A percentile compares a stretch with the other conserved stretches of the same genome.
Evolutionary conservation across 2,888 invertebrate species (phyloP).

Genomic region (Aporophyla lueneburgensis): DNA sequence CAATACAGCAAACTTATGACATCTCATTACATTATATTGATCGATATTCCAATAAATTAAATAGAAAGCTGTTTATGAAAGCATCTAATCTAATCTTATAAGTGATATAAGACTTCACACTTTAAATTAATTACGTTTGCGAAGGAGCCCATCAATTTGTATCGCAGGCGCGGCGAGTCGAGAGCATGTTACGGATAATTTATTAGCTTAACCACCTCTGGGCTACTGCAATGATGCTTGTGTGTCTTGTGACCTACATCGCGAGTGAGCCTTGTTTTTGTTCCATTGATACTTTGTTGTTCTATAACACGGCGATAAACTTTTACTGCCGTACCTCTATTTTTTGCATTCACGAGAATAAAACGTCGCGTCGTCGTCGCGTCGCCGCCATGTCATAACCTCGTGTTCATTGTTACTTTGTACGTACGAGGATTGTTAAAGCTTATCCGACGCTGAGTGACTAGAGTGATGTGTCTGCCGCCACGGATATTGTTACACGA

Average conservation of each 20-base stretch:
- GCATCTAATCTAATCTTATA: constrained; percentile 59
- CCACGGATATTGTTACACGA: constrained; percentile 56
- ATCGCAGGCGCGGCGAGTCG: constrained; percentile 61
- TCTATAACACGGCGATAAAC: constrained; percentile 64
- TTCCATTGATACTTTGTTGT: constrained; percentile 67
- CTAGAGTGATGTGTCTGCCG: constrained; percentile 42
- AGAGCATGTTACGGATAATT: constrained; percentile 72
- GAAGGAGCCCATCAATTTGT: constrained; percentile 75
- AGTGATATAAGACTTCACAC: constrained; percentile 66
- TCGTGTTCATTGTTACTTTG: constrained; percentile 67
- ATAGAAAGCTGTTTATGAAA: constrained; percentile 62
- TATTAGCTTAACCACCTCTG: constrained; percentile 73
- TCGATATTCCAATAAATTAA: constrained; percentile 61
- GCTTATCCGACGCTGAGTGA: constrained; percentile 61
- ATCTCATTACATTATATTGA: constrained; percentile 50
- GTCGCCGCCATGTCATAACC: constrained; percentile 65
- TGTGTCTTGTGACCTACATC: constrained; percentile 71
- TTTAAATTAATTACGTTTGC: constrained; percentile 76
- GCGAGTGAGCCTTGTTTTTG: constrained; percentile 64
- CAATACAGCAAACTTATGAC: constrained; percentile 44
- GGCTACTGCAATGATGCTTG: constrained; percentile 70
- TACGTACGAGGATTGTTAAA: constrained; percentile 64
- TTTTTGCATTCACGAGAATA: constrained; percentile 66
- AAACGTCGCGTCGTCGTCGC: constrained; percentile 49
- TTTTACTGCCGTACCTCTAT: constrained; percentile 66